phyloP scores from a whole-genome alignment of 2,113 vertebrate species.

The Butorides virescens region DNA sequence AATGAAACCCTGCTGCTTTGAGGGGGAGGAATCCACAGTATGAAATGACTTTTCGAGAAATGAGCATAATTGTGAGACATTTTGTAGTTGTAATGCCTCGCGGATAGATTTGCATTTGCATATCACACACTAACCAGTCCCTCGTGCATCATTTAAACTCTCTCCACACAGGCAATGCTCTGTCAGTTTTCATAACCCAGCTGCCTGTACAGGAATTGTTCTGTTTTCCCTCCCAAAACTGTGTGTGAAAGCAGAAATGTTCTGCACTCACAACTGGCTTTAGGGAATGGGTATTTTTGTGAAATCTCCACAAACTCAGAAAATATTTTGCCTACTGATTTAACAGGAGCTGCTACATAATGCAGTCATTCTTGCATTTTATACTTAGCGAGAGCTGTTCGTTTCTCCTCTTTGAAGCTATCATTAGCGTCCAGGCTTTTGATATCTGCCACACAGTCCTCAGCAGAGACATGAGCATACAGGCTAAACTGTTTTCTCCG shows the following conservation, averaged over 20 bases:
- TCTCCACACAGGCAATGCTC: neutral
- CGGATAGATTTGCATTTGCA: conserved; percentile 39
- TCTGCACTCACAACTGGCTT: neutral
- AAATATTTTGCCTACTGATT: neutral
- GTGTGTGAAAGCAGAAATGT: neutral
- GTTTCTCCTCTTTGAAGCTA: neutral
- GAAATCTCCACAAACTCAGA: neutral
- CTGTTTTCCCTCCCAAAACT: neutral
- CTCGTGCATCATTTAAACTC: conserved; percentile 14
- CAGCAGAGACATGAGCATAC: neutral
- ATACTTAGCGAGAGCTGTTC: neutral
- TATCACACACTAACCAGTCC: conserved; percentile 39
- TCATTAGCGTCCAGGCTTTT: neutral
- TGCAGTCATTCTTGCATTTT: neutral
- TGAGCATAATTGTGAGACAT: conserved; percentile 28
- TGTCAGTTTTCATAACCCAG: conserved; percentile 47
- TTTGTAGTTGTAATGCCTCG: conserved; percentile 14
- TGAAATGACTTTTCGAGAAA: neutral
- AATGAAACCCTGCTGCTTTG: neutral
- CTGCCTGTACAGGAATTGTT: conserved; percentile 22
- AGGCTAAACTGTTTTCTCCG: neutral
- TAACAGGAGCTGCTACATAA: neutral
- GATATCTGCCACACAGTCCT: neutral
- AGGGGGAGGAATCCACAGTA: neutral
- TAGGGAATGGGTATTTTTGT: neutral